Base-by-base conservation (phyloP, 2,113 vertebrate genomes). In the Piprites chloris region DNA sequence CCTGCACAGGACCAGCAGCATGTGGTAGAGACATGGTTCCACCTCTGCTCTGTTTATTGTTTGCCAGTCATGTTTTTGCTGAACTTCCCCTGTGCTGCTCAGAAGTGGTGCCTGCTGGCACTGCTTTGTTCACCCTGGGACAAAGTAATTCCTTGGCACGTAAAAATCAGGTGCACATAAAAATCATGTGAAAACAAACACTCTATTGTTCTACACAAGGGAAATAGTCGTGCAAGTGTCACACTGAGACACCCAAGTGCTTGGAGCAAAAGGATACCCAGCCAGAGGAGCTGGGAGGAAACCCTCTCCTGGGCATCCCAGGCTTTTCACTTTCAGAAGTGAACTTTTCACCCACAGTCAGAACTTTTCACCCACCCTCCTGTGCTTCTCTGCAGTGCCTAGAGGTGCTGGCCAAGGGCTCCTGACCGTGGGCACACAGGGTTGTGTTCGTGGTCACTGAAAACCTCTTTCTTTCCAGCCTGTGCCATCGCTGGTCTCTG, bases 401-500 rank as follows among this genome's bases (percentile, higher is more conserved):
- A 4, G 27, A 41, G 68, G 12, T 55, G 41, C 42, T 3, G 24
- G 35, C 37, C 50, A 24, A 47, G 58, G 41, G 41, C 35, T 53
- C 13, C 5, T 71, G 68, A 28, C 19, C 0, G 0, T 8, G 12
- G 32, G 18, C 1, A 1, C 1, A 0, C 4, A 13, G 59, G 13
- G 5, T 27, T 74, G 27, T 37, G 47, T 11, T 32, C 2, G 2
- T 12, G 46, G 77, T 83, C n/a, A 95, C 42, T 16, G n/a, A 82
- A 49, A 67, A 8, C 37, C 44, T 93, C 65, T 88, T 96, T 89
- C 75, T 79, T 95, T 95, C 22, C 90, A 99, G 99, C 99, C 9
- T 99, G 99, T 79, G 99, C 99, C 47, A 63, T 98, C 11, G 94
- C 98, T 4, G 99, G 99, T 88, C 98, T 99, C 85, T 99, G 99